These are phyloP conservation scores for Amniataba percoides DNA, from an alignment of 2,797 vertebrate species.

Conservation along the genomic window DNA sequence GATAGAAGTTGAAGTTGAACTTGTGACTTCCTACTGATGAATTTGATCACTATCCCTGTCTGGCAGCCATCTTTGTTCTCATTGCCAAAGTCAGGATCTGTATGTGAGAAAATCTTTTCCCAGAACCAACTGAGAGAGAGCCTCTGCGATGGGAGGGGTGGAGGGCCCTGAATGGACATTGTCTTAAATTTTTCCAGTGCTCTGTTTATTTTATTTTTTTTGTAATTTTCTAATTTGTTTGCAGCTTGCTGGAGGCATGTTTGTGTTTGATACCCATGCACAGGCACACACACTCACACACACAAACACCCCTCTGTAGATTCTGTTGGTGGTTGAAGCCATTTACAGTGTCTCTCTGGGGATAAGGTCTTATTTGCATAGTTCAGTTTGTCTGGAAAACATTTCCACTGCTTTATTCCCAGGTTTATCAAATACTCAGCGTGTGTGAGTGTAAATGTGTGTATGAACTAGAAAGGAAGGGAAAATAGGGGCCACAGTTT, in stretches of 20 bases:
- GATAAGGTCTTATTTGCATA: conserved; percentile 79
- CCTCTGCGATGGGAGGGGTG: conserved; percentile 33
- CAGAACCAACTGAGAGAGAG: conserved; percentile 66
- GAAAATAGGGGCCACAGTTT: not conserved
- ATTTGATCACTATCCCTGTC: conserved; percentile 70
- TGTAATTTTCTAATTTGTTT: conserved; percentile 73
- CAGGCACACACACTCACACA: conserved; percentile 32
- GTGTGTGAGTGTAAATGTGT: conserved; percentile 53
- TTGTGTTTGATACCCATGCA: conserved; percentile 69
- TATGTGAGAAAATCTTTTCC: conserved; percentile 78
- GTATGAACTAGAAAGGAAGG: conserved; percentile 30
- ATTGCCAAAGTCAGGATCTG: conserved; percentile 73
- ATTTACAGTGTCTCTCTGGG: conserved; percentile 73
- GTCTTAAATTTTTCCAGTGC: conserved; percentile 50
- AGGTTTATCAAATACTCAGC: conserved; percentile 74
- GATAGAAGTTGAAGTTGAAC: conserved; percentile 66
- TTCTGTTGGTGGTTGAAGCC: conserved; percentile 68
- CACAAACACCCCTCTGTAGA: conserved; percentile 55
- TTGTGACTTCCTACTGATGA: conserved; percentile 75
- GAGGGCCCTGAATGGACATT: conserved; percentile 34
- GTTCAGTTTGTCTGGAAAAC: conserved; percentile 78
- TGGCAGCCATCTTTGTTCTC: conserved; percentile 72
- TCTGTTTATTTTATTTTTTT: conserved; percentile 66
- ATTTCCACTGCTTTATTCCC: conserved; percentile 75
- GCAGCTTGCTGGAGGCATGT: conserved; percentile 68